Percentiles rank a stretch among this genome's conserved stretches.
Evolutionary conservation across 2,797 vertebrate genomes (phyloP).

Genomic region (Triplophysa yarkandensis): DNA sequence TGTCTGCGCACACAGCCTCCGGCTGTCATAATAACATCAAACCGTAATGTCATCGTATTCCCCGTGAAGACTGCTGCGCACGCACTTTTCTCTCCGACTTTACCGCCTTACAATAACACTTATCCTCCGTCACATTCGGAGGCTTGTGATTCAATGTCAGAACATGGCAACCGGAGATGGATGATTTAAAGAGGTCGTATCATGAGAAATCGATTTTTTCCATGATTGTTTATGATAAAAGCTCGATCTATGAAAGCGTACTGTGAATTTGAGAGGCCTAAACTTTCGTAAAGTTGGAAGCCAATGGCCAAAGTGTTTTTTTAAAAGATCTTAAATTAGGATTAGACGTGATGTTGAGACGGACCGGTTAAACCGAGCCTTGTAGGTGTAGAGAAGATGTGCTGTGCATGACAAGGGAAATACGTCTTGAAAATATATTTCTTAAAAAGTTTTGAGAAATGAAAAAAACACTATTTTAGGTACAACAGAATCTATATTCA

Average conservation of each 20-base stretch:
- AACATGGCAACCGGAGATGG: background rate
- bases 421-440: no score
- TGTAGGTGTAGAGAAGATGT: background rate
- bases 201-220: background rate
- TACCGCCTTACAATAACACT: constrained; percentile 48
- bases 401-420: background rate
- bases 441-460: background rate
- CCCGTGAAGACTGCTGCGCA: constrained; percentile 49
- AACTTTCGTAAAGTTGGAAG: background rate
- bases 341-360: background rate
- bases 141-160: constrained; percentile 51
- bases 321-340: background rate
- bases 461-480: background rate
- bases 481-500: background rate
- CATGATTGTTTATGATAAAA: background rate
- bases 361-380: background rate
- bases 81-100: constrained; percentile 38
- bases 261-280: background rate
- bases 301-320: background rate
- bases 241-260: background rate
- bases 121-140: constrained; percentile 40
- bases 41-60: constrained; percentile 49
- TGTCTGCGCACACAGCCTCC: constrained; percentile 46
- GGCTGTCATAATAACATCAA: constrained; percentile 57
- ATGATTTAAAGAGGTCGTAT: background rate